phyloP scores from a whole-genome alignment of 1,140 invertebrate species.

The Cotesia typhae region DNA sequence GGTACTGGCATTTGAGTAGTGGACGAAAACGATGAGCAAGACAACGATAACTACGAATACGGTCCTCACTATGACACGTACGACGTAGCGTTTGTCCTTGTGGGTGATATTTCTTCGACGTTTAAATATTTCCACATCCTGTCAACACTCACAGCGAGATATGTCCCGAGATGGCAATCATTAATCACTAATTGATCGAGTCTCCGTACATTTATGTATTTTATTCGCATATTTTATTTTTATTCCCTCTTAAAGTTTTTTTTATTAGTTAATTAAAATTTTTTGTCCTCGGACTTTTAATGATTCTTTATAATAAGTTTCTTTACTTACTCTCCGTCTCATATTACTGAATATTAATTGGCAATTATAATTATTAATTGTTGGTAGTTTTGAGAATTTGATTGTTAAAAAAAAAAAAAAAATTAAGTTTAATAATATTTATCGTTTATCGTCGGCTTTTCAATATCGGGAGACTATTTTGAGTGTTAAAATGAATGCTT shows the following conservation, averaged over 20 bases:
- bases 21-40: no score
- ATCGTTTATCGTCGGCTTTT: background rate
- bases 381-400: background rate
- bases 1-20: slow-evolving; percentile 48
- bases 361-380: no score
- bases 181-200: slow-evolving; percentile 22
- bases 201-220: background rate
- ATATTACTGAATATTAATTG: no score
- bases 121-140: slow-evolving; percentile 6
- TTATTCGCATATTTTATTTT: slow-evolving; percentile 17
- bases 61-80: no score
- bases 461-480: background rate
- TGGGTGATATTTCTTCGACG: background rate
- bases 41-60: no score
- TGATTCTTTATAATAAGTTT: no score
- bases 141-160: slow-evolving; percentile 10
- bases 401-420: no score
- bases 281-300: no score
- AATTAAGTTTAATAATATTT: background rate
- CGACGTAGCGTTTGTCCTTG: slow-evolving; percentile 20
- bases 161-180: background rate
- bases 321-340: no score
- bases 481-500: slow-evolving; percentile 34
- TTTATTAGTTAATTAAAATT: background rate
- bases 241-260: background rate